These are phyloP conservation scores for Cynopterus sphinx DNA, from an alignment of 2,797 vertebrate genomes.

Conservation along the genomic window DNA sequence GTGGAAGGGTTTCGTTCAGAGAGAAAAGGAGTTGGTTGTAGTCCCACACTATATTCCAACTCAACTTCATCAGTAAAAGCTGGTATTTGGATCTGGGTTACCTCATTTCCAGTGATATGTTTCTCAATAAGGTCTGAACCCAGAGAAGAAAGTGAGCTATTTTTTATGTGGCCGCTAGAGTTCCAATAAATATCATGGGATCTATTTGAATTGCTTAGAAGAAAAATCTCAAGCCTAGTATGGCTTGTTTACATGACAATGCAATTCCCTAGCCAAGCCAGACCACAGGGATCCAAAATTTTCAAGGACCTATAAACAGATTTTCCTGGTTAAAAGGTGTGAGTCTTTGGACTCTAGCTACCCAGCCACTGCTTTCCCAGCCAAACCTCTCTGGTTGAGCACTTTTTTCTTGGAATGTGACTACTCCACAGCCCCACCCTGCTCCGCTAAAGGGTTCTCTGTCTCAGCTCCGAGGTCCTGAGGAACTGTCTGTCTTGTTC, in stretches of 20 bases:
- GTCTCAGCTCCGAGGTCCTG: conserved; percentile 32
- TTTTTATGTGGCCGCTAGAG: conserved; percentile 38
- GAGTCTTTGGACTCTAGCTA: conserved; percentile 36
- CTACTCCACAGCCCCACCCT: neutral
- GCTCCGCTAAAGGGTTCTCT: conserved; percentile 66
- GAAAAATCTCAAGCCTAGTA: conserved; percentile 32
- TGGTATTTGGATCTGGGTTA: neutral
- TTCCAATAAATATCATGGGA: conserved; percentile 36
- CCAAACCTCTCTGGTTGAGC: conserved; percentile 57
- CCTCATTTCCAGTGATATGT: conserved; percentile 39
- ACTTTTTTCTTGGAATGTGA: conserved; percentile 59
- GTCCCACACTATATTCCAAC: neutral
- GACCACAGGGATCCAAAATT: conserved; percentile 56
- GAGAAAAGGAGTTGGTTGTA: neutral
- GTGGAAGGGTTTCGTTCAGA: neutral
- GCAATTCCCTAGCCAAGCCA: conserved; percentile 15
- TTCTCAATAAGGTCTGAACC: conserved; percentile 44
- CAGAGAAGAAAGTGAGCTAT: neutral
- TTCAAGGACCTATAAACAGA: conserved; percentile 71
- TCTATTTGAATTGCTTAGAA: conserved; percentile 62
- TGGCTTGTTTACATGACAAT: conserved; percentile 33
- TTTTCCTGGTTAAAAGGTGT: conserved; percentile 64
- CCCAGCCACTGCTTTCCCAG: conserved; percentile 26
- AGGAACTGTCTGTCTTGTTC: conserved; percentile 59
- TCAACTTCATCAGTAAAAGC: neutral